A percentile compares a stretch with the other conserved stretches of the same genome.
phyloP scores from a whole-genome alignment of 1,140 invertebrate genomes.

The Coenobita brevimanus region DNA sequence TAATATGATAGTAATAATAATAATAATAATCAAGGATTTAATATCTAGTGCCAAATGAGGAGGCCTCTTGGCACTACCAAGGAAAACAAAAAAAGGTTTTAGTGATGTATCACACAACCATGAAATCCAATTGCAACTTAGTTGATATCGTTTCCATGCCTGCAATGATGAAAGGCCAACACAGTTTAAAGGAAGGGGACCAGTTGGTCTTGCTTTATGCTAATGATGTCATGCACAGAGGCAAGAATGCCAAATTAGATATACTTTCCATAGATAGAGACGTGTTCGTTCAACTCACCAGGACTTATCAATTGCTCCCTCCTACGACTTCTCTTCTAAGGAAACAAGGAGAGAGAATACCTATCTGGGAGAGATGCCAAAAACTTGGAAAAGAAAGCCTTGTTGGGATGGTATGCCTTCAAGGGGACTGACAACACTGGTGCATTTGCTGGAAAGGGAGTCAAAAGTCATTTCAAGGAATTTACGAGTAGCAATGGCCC shows the following conservation, averaged over 20 bases:
- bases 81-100: neutral
- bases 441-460: conserved; percentile 22
- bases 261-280: conserved; percentile 15
- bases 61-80: too few species aligned
- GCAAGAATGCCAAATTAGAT: neutral
- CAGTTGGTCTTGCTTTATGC: neutral
- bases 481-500: neutral
- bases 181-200: neutral
- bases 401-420: conserved; percentile 16
- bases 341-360: neutral
- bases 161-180: neutral
- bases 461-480: conserved; percentile 21
- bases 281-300: conserved; percentile 3
- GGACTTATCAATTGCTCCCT: conserved; percentile 1
- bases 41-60: too few species aligned
- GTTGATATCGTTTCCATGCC: neutral
- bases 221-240: neutral
- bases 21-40: too few species aligned
- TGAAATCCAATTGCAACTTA: neutral
- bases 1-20: too few species aligned
- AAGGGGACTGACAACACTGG: conserved; percentile 13
- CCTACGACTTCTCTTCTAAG: neutral
- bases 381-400: conserved; percentile 14
- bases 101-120: conserved; percentile 8
- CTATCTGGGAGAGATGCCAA: neutral